These are phyloP conservation scores for Epinephelus moara DNA, from an alignment of 2,113 vertebrate genomes.

Conservation along the genomic window DNA sequence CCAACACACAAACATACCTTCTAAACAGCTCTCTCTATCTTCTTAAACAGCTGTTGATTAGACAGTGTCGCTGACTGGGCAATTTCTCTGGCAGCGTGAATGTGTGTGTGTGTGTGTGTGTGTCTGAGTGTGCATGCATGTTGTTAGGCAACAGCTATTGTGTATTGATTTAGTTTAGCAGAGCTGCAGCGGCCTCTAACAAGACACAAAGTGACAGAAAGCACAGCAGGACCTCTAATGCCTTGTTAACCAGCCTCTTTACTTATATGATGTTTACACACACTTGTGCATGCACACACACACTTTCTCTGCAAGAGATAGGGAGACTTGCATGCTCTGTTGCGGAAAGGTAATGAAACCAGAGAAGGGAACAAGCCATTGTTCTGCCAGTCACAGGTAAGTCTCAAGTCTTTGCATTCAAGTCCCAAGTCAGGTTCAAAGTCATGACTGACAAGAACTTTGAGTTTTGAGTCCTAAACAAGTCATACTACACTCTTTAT, in stretches of 20 bases:
- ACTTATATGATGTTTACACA: constrained; percentile 10
- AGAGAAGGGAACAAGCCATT: too few relatives aligned
- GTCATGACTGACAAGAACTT: too few relatives aligned
- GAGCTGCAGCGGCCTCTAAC: constrained; percentile 60
- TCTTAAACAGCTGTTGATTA: constrained; percentile 68
- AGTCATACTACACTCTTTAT: too few relatives aligned
- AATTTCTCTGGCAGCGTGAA: constrained; percentile 20
- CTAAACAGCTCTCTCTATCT: constrained; percentile 59
- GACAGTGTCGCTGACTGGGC: constrained; percentile 64
- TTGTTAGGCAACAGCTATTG: constrained; percentile 46
- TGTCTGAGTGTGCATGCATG: constrained; percentile 42
- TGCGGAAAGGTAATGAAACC: background rate
- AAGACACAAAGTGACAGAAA: constrained; percentile 67
- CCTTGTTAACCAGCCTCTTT: constrained; percentile 51
- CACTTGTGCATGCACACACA: background rate
- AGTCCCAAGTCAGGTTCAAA: too few relatives aligned
- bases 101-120: constrained; percentile 7
- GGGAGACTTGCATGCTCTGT: background rate
- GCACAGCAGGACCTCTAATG: constrained; percentile 55
- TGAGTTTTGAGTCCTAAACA: too few relatives aligned
- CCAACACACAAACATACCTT: constrained; percentile 15
- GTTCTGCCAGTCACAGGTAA: too few relatives aligned
- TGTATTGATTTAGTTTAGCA: constrained; percentile 68
- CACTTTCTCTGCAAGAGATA: background rate
- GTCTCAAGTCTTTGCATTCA: too few relatives aligned